Evolutionary conservation across 2,888 invertebrate species (phyloP).

Genomic region (Chloroclystis v-ata): DNA sequence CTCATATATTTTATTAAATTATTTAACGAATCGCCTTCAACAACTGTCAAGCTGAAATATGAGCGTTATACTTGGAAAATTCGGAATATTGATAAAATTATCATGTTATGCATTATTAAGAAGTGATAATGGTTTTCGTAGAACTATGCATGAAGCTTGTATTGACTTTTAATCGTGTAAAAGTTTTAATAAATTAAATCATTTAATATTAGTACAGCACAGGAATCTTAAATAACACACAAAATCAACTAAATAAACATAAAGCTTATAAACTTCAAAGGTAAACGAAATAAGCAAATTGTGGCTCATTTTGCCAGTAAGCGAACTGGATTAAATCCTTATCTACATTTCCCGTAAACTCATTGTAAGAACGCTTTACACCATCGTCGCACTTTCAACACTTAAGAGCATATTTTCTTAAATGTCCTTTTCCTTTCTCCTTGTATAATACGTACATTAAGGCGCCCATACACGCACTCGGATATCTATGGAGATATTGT

Average conservation of each 20-base stretch:
- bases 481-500: constrained; percentile 19
- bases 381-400: constrained; percentile 24
- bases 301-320: neutral
- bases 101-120: no score
- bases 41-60: no score
- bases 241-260: neutral
- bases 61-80: no score
- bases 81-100: no score
- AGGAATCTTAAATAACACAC: no score
- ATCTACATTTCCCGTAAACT: constrained; percentile 16
- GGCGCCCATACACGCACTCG: constrained; percentile 35
- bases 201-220: no score
- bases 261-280: neutral
- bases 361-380: constrained; percentile 24
- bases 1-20: no score
- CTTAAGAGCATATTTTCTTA: constrained; percentile 34
- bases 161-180: no score
- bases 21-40: no score
- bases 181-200: no score
- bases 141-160: no score
- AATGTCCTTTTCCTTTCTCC: constrained; percentile 29
- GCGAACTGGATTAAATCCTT: neutral
- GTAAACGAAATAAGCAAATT: neutral
- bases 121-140: no score
- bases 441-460: constrained; percentile 42